These are phyloP conservation scores for Phengaris alcon DNA, from an alignment of 2,888 invertebrate genomes.

Conservation along the genomic window DNA sequence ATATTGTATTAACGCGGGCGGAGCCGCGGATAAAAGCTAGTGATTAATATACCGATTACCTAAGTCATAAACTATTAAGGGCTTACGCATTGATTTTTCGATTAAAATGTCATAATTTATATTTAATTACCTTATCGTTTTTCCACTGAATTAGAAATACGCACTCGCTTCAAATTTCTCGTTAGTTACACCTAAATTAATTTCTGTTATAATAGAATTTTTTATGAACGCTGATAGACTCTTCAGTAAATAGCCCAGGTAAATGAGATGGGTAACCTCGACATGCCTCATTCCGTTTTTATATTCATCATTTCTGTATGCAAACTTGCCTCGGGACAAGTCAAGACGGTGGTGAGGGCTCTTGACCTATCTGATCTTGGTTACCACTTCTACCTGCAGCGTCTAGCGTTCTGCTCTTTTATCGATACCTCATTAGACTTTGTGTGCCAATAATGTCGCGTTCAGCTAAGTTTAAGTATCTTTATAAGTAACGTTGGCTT, in stretches of 20 bases:
- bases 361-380: constrained; percentile 40
- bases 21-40: too few relatives aligned
- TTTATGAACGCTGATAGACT: constrained; percentile 19
- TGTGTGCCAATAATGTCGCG: not conserved
- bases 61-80: too few relatives aligned
- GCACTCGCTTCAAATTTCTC: not conserved
- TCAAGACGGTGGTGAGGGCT: constrained; percentile 35
- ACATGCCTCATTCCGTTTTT: constrained; percentile 24
- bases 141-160: not conserved
- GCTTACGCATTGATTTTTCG: too few relatives aligned
- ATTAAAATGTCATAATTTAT: too few relatives aligned
- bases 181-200: constrained; percentile 10
- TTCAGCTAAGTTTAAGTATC: not conserved
- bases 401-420: constrained; percentile 3
- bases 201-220: constrained; percentile 19
- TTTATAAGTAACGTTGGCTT: constrained; percentile 14
- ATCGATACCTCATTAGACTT: constrained; percentile 26
- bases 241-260: constrained; percentile 24
- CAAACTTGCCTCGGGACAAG: constrained; percentile 35
- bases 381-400: constrained; percentile 34
- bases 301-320: constrained; percentile 38
- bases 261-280: constrained; percentile 26
- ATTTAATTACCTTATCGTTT: not conserved
- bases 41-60: too few relatives aligned
- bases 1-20: too few relatives aligned